phyloP scores from a whole-genome alignment of 2,888 invertebrate species.

The Oxyteleia sp. region DNA sequence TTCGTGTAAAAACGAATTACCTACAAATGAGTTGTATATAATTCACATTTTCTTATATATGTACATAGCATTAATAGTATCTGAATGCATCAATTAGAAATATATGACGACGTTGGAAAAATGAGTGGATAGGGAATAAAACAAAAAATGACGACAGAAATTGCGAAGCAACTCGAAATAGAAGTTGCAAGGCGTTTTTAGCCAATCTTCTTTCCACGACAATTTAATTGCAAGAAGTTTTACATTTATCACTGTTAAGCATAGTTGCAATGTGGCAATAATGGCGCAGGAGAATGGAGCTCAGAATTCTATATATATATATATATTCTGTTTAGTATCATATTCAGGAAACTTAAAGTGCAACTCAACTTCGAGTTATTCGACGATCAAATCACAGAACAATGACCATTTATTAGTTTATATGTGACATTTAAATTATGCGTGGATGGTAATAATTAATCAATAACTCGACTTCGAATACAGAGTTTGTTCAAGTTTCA shows the following conservation, averaged over 20 bases:
- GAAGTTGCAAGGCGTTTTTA: constrained; percentile 14
- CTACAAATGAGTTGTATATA: too few species aligned
- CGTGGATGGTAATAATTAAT: constrained; percentile 18
- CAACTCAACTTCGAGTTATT: constrained; percentile 22
- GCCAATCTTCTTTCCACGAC: constrained; percentile 14
- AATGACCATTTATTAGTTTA: constrained; percentile 32
- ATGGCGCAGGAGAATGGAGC: constrained; percentile 16
- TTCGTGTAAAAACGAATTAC: too few species aligned
- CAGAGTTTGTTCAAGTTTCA: constrained; percentile 10
- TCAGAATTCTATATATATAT: neutral
- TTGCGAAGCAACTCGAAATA: constrained; percentile 1
- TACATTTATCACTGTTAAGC: constrained; percentile 38
- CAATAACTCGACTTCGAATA: constrained; percentile 12
- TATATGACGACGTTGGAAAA: too few species aligned
- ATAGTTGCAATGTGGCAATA: constrained; percentile 5
- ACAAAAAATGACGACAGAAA: neutral
- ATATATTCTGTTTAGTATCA: constrained; percentile 21
- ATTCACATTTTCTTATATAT: too few species aligned
- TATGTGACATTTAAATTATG: constrained; percentile 27
- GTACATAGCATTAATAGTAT: too few species aligned
- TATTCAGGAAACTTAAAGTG: constrained; percentile 18
- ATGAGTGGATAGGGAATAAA: too few species aligned
- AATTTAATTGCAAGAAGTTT: constrained; percentile 48
- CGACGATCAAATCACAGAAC: constrained; percentile 26
- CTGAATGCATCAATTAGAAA: too few species aligned